Base-by-base conservation (phyloP, 2,888 invertebrate species). In the Slavum lentiscoides region DNA sequence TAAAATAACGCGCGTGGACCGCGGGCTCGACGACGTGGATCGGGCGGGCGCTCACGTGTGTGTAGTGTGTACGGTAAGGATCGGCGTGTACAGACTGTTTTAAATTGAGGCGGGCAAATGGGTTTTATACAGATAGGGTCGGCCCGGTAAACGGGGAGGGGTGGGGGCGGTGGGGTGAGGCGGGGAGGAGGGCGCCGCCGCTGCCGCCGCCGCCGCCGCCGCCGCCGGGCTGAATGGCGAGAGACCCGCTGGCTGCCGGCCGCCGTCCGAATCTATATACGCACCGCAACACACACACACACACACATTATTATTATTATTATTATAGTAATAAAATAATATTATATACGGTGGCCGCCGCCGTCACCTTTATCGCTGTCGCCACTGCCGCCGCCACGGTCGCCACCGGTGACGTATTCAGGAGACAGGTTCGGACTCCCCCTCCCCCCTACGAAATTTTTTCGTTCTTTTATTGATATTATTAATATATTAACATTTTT, bases 71-170 rank as follows among this genome's bases (percentile, higher is more conserved):
- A 30, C 30, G 30, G 30, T 30, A 30, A 30, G 30, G 21, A 15
- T 70, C 70, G 70, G 23, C 11, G 72, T 23, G 72, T 58, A 23
- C n/a, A 58, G 70, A 80, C 80, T 80, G 80, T 72, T 80, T 72
- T 30, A 72, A 72, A 80, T 80, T 72, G 80, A 80, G 72, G 72
- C 80, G 80, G 77, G 80, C 64, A 23, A 80, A 72, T 80, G 58
- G 43, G 43, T 64, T 80, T 66, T 80, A 80, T 75, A 75, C 39
- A 55, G 68, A 75, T 55, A 64, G 68, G 75, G 59, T 64, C 53
- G n/a, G 30, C 80, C 39, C 64, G 21, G 58, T n/a, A 30, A 30
- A 30, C 30, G 62, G 69, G 72, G 23, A 70, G 30, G 2, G 30
- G 30, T 30, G 30, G 1, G 30, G 30, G 30, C 30, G 30, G 30